Evolutionary conservation across 2,113 vertebrate species (phyloP).

Genomic region (Ovis aries): DNA sequence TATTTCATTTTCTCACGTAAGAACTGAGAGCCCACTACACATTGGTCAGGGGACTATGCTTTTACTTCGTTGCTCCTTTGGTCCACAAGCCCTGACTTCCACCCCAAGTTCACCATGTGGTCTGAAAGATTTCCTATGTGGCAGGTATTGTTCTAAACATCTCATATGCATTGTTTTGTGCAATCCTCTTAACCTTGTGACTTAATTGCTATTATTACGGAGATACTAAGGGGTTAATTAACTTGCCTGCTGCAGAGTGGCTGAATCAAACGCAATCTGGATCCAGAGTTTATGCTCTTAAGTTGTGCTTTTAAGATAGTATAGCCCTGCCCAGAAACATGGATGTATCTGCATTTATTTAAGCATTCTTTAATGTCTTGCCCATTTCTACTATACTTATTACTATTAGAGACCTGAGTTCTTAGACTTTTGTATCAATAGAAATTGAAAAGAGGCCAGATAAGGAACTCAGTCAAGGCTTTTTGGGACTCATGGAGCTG

Average conservation of each 20-base stretch:
- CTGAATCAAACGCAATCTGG: background rate
- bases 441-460: background rate
- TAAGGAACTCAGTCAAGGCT: background rate
- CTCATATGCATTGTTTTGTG: background rate
- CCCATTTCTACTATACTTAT: background rate
- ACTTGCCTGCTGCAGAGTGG: background rate
- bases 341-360: background rate
- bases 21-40: background rate
- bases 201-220: background rate
- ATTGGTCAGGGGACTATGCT: background rate
- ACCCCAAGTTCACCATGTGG: too few species aligned
- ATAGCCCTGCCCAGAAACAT: background rate
- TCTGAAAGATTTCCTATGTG: background rate
- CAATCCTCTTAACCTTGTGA: background rate
- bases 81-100: background rate
- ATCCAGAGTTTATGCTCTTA: background rate
- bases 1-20: background rate
- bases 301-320: background rate
- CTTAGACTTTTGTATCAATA: background rate
- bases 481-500: background rate
- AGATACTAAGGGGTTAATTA: background rate
- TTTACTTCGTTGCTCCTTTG: background rate
- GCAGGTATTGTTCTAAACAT: background rate
- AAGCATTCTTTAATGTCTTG: background rate
- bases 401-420: background rate